A percentile compares a stretch with the other conserved stretches of the same genome.
phyloP scores from a whole-genome alignment of 2,113 vertebrate species.

The Istiophorus platypterus region DNA sequence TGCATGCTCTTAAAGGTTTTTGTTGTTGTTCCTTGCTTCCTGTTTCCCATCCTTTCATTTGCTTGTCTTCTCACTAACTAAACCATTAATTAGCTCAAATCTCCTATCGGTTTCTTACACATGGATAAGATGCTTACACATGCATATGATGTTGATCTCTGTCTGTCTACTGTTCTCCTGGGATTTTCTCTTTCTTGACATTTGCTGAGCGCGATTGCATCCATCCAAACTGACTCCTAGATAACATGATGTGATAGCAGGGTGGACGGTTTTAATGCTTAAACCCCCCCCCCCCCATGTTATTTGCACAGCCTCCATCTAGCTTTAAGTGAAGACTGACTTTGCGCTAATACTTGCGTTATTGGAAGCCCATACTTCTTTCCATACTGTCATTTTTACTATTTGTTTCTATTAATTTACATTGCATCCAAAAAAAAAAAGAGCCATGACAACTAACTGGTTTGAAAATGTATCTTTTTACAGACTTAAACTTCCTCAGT shows the following conservation, averaged over 20 bases:
- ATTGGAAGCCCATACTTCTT: not conserved
- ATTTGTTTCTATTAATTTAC: not conserved
- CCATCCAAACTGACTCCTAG: not conserved
- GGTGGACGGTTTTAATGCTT: not conserved
- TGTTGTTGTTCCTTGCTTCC: conserved; percentile 32
- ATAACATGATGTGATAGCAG: not conserved
- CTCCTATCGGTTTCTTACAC: not conserved
- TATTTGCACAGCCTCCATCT: conserved; percentile 9
- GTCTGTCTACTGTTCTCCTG: not conserved
- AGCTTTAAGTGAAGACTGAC: not conserved
- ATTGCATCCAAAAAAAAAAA: conserved; percentile 1
- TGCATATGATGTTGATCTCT: conserved; percentile 6
- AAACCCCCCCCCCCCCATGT: not conserved
- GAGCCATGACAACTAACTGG: conserved; percentile 25
- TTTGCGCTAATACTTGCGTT: conserved; percentile 1
- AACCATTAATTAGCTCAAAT: conserved; percentile 35
- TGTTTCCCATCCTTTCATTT: conserved; percentile 11
- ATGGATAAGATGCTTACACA: too few relatives aligned
- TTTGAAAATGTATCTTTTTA: conserved; percentile 1
- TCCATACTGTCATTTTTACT: not conserved
- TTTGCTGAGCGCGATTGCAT: conserved; percentile 41
- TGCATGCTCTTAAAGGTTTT: conserved; percentile 73
- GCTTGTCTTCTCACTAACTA: conserved; percentile 24
- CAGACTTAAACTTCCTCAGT: not conserved
- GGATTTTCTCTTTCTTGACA: not conserved